These are phyloP conservation scores for Allobates femoralis DNA, from an alignment of 2,797 vertebrate genomes.

Conservation along the genomic window DNA sequence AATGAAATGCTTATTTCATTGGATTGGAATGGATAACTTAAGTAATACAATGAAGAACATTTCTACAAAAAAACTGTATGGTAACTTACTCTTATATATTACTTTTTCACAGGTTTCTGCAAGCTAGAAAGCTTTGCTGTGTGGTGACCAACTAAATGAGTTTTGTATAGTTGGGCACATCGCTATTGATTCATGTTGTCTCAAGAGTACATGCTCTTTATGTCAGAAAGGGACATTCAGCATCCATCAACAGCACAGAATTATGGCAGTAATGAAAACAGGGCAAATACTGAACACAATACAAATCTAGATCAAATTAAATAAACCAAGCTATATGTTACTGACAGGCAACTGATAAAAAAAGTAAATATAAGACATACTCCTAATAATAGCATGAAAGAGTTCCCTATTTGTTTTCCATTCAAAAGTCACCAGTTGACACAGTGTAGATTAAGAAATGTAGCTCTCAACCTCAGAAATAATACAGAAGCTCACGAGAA, in stretches of 20 bases:
- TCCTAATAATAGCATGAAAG: slow-evolving; percentile 55
- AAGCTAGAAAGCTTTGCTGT: slow-evolving; percentile 50
- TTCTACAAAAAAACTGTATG: not conserved
- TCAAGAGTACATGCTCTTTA: slow-evolving; percentile 71
- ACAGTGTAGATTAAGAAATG: slow-evolving; percentile 60
- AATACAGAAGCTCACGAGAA: slow-evolving; percentile 53
- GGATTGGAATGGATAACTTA: too few relatives aligned
- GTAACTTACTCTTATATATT: not conserved
- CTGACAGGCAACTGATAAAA: slow-evolving; percentile 61
- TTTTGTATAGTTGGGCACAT: slow-evolving; percentile 67
- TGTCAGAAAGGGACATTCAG: slow-evolving; percentile 71
- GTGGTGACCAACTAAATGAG: slow-evolving; percentile 70
- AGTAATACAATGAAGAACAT: not conserved
- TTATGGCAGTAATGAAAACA: slow-evolving; percentile 69
- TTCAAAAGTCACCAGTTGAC: slow-evolving; percentile 60
- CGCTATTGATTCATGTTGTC: slow-evolving; percentile 73
- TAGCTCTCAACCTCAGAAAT: slow-evolving; percentile 52
- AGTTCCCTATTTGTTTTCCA: slow-evolving; percentile 60
- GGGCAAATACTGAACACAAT: slow-evolving; percentile 67
- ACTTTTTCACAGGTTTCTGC: slow-evolving; percentile 21
- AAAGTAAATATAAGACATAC: slow-evolving; percentile 58
- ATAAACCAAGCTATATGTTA: slow-evolving; percentile 59
- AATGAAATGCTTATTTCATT: too few relatives aligned
- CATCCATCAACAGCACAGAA: slow-evolving; percentile 70
- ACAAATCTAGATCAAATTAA: slow-evolving; percentile 67